Conservation (phyloP, 1,140 invertebrate genomes). For the Conus betulinus region DNA sequence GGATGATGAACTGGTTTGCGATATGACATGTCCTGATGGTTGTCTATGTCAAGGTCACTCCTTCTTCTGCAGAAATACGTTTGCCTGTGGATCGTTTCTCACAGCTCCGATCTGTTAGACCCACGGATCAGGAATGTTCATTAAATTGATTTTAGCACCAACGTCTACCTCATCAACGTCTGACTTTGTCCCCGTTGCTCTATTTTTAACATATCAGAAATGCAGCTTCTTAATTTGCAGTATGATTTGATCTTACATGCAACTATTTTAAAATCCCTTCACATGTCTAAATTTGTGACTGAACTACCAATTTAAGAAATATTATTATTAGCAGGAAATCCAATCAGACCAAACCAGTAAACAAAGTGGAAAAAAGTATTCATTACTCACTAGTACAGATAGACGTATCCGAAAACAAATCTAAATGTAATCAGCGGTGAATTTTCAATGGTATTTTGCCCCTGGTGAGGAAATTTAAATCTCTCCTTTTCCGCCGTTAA, state of each 20-base stretch:
- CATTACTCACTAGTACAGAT: neutral
- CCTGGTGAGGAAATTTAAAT: neutral
- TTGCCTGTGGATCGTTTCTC: neutral
- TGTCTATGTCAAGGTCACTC: constrained; percentile 23
- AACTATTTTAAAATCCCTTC: neutral
- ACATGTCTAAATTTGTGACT: too few relatives aligned
- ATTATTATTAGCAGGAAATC: neutral
- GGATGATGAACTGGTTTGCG: constrained; percentile 38
- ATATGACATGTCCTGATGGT: constrained; percentile 20
- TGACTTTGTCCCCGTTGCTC: constrained; percentile 3
- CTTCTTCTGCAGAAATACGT: neutral
- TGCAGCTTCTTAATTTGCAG: constrained; percentile 16
- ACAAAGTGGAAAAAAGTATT: neutral
- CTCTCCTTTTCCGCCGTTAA: neutral
- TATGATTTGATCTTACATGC: constrained; percentile 4
- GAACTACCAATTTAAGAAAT: too few relatives aligned
- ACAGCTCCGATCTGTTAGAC: constrained; percentile 16
- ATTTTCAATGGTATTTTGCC: neutral
- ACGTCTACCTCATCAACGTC: constrained; percentile 15
- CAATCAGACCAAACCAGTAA: too few relatives aligned
- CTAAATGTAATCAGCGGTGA: neutral
- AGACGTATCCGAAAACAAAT: neutral
- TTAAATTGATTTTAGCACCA: neutral
- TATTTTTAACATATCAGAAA: neutral
- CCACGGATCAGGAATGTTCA: neutral